Evolutionary conservation across 2,797 vertebrate species (phyloP).

Genomic region (Luscinia megarhynchos): DNA sequence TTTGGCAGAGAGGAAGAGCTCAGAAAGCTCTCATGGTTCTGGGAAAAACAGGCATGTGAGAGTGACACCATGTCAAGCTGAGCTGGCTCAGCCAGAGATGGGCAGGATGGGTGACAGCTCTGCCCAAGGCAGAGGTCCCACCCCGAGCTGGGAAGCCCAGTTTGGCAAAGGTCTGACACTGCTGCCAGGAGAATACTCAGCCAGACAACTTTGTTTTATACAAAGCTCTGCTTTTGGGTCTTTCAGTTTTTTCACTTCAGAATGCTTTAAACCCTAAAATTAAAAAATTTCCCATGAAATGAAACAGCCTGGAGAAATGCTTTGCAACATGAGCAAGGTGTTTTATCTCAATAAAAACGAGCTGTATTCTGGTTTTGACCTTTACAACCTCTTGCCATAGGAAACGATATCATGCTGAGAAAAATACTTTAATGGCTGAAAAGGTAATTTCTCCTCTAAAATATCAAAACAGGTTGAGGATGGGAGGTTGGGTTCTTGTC

Average conservation of each 20-base stretch:
- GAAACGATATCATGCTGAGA: not conserved
- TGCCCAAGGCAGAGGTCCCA: not conserved
- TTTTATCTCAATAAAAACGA: not conserved
- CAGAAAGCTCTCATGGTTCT: accelerated
- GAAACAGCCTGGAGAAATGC: not conserved
- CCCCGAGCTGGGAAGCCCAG: not conserved
- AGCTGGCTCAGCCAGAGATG: not conserved
- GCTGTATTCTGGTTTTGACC: not conserved
- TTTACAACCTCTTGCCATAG: not conserved
- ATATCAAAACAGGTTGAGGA: not conserved
- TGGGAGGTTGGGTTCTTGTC: not conserved
- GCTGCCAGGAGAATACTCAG: not conserved
- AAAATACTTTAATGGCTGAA: not conserved
- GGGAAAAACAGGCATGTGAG: not conserved
- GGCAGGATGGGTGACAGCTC: accelerated
- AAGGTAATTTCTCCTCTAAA: not conserved
- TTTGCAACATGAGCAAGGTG: not conserved
- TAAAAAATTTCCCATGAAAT: not conserved
- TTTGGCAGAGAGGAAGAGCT: not conserved
- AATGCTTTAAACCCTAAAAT: not conserved
- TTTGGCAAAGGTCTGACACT: not conserved
- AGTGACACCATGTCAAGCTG: accelerated
- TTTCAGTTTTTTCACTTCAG: not conserved
- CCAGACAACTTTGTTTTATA: not conserved
- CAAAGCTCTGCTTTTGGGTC: not conserved